Conservation (phyloP, 1,140 invertebrate genomes). For the Drosophila sulfurigaster region DNA sequence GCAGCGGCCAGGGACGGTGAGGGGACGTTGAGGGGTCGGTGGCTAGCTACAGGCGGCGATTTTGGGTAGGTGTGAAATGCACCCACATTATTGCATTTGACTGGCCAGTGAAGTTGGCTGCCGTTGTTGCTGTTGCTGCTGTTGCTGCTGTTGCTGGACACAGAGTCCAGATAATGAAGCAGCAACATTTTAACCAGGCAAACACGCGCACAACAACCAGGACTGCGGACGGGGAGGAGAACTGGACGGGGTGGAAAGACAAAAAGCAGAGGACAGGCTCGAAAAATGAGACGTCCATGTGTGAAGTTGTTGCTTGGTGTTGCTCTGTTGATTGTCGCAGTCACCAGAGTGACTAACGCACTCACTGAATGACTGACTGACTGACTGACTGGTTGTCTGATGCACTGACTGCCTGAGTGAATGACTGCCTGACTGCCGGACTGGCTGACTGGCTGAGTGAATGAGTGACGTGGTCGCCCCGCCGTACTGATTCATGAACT, state of each 20-base stretch:
- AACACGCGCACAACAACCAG: constrained; percentile 42
- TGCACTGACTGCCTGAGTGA: constrained; percentile 42
- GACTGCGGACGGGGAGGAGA: not conserved
- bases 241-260: too few species aligned
- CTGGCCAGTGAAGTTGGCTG: constrained; percentile 1
- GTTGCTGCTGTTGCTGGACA: constrained; percentile 31
- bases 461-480: constrained; percentile 60
- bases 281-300: constrained; percentile 3
- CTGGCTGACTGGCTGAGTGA: constrained; percentile 13
- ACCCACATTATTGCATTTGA: constrained; percentile 66
- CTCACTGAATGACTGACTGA: constrained; percentile 27
- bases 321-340: constrained; percentile 69
- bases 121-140: not conserved
- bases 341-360: constrained; percentile 45
- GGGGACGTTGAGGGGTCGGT: not conserved
- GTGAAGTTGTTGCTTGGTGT: constrained; percentile 5
- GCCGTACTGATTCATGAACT: constrained; percentile 78
- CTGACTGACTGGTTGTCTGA: constrained; percentile 27
- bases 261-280: not conserved
- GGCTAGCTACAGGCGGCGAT: not conserved
- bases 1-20: constrained; percentile 16
- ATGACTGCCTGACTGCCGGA: constrained; percentile 14
- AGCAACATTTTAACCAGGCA: constrained; percentile 82
- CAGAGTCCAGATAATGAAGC: constrained; percentile 78
- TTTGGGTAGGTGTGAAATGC: constrained; percentile 50